Evolutionary conservation across 2,113 vertebrate genomes (phyloP).

Genomic region (Zootoca vivipara): DNA sequence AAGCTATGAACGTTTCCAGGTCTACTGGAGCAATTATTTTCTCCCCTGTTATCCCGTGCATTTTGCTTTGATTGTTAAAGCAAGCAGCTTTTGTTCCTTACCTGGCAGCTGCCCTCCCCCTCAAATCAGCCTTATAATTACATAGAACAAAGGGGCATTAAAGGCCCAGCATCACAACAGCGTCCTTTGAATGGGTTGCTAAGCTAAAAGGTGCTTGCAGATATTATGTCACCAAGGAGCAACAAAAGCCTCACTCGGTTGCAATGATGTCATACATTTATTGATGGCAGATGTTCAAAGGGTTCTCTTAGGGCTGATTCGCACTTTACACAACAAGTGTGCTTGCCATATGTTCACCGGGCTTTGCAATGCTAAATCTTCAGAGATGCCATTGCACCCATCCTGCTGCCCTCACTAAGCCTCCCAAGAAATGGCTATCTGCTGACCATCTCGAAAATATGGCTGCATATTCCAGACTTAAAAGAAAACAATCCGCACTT

Average conservation of each 20-base stretch:
- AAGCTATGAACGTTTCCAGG: constrained; percentile 45
- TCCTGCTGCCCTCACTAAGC: not conserved
- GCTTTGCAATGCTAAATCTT: not conserved
- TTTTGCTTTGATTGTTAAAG: constrained; percentile 4
- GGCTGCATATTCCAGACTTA: not conserved
- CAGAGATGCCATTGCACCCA: not conserved
- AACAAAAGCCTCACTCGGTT: not conserved
- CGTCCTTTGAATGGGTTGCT: not conserved
- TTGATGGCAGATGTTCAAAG: not conserved
- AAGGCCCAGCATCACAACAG: constrained; percentile 1
- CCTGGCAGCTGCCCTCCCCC: constrained; percentile 22
- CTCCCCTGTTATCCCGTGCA: constrained; percentile 33
- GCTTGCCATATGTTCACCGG: not conserved
- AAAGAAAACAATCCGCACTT: not conserved
- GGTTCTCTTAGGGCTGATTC: not conserved
- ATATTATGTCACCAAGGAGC: constrained; percentile 13
- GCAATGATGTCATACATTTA: constrained; percentile 6
- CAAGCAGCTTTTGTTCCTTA: constrained; percentile 10
- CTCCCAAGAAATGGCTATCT: not conserved
- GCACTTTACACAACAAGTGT: not conserved
- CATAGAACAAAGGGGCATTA: constrained; percentile 4
- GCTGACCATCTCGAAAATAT: not conserved
- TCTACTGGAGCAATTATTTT: constrained; percentile 56
- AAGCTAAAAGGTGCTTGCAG: not conserved
- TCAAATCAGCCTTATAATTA: constrained; percentile 21